Evolutionary conservation across 2,113 vertebrate species (phyloP).

Genomic region (Anser brachyrhynchus): DNA sequence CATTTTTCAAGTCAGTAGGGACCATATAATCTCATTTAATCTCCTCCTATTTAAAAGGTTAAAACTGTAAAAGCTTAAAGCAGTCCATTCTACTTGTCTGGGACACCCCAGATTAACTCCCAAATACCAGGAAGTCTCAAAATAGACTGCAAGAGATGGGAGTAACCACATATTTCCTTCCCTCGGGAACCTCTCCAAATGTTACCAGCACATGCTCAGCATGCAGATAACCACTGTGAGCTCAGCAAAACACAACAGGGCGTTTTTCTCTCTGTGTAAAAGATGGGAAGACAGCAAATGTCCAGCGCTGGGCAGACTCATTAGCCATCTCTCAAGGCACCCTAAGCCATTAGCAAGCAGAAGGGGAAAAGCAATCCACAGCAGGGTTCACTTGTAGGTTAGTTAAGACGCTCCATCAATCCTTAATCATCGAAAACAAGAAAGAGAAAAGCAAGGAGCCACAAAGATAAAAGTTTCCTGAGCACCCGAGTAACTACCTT

Average conservation of each 20-base stretch:
- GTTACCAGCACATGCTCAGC: neutral
- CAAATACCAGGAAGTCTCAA: neutral
- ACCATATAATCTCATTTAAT: neutral
- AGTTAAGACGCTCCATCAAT: neutral
- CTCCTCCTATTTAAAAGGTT: neutral
- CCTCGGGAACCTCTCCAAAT: neutral
- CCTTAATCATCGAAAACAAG: neutral
- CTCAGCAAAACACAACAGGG: neutral
- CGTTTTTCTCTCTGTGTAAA: neutral
- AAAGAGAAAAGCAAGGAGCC: neutral
- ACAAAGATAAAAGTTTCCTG: neutral
- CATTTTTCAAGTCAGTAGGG: neutral
- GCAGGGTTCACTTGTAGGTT: neutral
- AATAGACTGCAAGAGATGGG: neutral
- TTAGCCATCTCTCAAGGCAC: neutral
- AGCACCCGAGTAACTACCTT: neutral
- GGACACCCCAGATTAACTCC: neutral
- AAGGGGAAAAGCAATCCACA: neutral
- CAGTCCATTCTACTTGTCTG: neutral
- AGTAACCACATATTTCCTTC: neutral
- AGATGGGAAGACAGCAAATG: neutral
- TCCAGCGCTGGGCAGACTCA: accelerated
- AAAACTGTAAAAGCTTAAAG: neutral
- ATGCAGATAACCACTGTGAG: neutral
- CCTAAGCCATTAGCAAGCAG: neutral